phyloP scores from a whole-genome alignment of 2,113 vertebrate species.

The Larimichthys polyactis region DNA sequence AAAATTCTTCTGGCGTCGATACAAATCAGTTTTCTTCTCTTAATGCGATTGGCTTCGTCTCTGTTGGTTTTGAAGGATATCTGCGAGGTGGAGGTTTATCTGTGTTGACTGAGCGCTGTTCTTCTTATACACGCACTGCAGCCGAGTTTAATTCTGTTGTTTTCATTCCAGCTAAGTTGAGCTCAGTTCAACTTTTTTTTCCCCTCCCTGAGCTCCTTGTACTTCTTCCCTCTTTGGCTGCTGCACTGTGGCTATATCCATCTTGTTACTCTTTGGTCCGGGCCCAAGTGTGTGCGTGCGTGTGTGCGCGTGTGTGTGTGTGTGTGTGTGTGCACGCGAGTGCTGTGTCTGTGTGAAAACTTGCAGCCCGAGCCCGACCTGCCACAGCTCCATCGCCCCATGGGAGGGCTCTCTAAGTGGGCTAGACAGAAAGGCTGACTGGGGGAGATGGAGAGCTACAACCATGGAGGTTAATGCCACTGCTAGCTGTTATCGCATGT shows the following conservation, averaged over 20 bases:
- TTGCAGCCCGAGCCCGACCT: slow-evolving; percentile 63
- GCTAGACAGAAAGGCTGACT: slow-evolving; percentile 78
- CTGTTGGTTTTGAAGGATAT: background rate
- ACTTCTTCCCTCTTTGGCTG: slow-evolving; percentile 57
- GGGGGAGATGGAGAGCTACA: slow-evolving; percentile 77
- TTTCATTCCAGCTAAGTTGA: slow-evolving; percentile 51
- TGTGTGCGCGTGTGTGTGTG: slow-evolving; percentile 21
- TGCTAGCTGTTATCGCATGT: slow-evolving; percentile 58
- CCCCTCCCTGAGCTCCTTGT: slow-evolving; percentile 35
- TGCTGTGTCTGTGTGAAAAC: slow-evolving; percentile 40
- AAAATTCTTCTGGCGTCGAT: background rate
- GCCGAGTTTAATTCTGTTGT: slow-evolving; percentile 34
- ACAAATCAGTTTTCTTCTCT: background rate
- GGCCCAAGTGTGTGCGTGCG: slow-evolving; percentile 54
- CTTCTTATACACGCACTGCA: background rate
- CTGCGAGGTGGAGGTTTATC: background rate
- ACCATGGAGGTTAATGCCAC: slow-evolving; percentile 74
- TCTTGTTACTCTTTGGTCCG: slow-evolving; percentile 64
- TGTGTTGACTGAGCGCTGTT: background rate
- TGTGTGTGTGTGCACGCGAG: slow-evolving; percentile 10
- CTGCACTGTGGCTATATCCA: slow-evolving; percentile 56
- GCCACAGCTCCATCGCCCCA: slow-evolving; percentile 71
- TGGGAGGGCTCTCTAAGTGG: slow-evolving; percentile 78
- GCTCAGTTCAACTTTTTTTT: slow-evolving; percentile 39
- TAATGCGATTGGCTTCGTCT: background rate